Conservation (phyloP, 2,113 vertebrate genomes). For the Chaenogobius annularis region DNA sequence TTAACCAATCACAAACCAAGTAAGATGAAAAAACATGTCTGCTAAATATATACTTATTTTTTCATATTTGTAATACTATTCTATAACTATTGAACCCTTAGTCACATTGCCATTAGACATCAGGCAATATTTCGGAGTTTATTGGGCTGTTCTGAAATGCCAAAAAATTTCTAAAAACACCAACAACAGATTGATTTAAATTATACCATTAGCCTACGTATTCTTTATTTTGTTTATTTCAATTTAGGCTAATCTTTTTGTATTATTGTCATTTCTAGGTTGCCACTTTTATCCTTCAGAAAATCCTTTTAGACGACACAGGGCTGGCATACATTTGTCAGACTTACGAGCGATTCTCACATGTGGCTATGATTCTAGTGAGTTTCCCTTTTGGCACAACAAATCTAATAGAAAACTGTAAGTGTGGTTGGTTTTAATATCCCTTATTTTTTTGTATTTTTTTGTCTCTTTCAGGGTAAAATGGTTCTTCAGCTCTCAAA, state of each 20-base stretch:
- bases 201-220: too few relatives aligned
- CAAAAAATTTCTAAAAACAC: too few relatives aligned
- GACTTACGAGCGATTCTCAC: slow-evolving; percentile 92
- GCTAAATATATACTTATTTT: too few relatives aligned
- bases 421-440: background rate
- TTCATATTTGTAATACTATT: too few relatives aligned
- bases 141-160: too few relatives aligned
- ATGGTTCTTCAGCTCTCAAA: slow-evolving; percentile 96
- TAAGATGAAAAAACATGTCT: too few relatives aligned
- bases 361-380: slow-evolving; percentile 95
- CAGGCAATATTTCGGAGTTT: too few relatives aligned
- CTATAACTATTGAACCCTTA: too few relatives aligned
- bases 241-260: background rate
- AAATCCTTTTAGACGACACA: slow-evolving; percentile 93
- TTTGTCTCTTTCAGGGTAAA: slow-evolving; percentile 81
- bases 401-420: background rate
- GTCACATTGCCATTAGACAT: too few relatives aligned
- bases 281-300: slow-evolving; percentile 94
- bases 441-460: too few relatives aligned
- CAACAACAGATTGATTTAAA: too few relatives aligned
- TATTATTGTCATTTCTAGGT: slow-evolving; percentile 75
- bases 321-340: slow-evolving; percentile 94
- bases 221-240: background rate
- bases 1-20: background rate
- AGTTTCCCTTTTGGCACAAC: slow-evolving; percentile 32